Evolutionary conservation across 2,797 vertebrate genomes (phyloP).

Genomic region (Anomalospiza imberbis): DNA sequence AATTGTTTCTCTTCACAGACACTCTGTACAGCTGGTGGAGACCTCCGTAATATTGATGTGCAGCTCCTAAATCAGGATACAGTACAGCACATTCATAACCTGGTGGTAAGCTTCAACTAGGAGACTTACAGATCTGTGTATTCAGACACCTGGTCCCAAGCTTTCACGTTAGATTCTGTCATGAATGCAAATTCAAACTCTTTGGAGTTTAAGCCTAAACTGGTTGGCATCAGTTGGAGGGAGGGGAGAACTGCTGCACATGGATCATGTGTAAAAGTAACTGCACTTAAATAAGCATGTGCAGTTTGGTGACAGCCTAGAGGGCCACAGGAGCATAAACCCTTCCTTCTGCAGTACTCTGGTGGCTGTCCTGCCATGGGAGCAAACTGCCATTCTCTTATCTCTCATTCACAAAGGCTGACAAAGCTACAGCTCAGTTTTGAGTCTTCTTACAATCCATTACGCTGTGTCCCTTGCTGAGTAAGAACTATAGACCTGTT

Average conservation of each 20-base stretch:
- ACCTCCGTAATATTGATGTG: constrained; percentile 75
- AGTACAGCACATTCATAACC: constrained; percentile 78
- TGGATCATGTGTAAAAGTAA: neutral
- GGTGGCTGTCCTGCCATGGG: neutral
- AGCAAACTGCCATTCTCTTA: neutral
- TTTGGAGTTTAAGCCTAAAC: neutral
- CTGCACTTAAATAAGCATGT: neutral
- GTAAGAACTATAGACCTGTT: neutral
- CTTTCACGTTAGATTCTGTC: neutral
- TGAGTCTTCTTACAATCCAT: neutral
- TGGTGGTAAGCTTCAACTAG: constrained; percentile 73
- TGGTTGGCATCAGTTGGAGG: neutral
- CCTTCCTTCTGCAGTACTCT: neutral
- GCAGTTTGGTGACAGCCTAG: neutral
- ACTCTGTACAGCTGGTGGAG: constrained; percentile 78
- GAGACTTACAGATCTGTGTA: neutral
- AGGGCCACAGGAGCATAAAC: neutral
- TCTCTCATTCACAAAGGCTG: neutral
- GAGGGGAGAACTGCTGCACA: neutral
- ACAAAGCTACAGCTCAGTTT: neutral
- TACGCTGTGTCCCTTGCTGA: neutral
- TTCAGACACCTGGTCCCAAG: neutral
- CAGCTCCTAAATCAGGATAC: constrained; percentile 81
- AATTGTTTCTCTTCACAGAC: constrained; percentile 58
- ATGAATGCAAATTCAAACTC: neutral